Evolutionary conservation across 2,113 vertebrate species (phyloP), one percentile per base, ranked within the genome.

Genomic region (Lepidothrix coronata): DNA sequence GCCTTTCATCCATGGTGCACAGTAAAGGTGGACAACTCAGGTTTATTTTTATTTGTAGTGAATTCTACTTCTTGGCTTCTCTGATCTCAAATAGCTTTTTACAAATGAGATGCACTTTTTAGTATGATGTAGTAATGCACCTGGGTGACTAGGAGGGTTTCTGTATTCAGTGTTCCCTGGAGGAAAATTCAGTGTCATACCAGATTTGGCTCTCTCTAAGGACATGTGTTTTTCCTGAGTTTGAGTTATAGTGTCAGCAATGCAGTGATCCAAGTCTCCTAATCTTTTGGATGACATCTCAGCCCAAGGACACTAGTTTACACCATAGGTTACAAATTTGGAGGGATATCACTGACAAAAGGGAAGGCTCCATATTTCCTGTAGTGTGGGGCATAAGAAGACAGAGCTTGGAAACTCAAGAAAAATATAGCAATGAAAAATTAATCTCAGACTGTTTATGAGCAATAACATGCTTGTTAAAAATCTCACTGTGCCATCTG

Each of bases 401-500:
- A 81, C 39, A 46, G 51, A 84, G 22, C 49, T 88, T 52, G 39
- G 24, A 48, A 73, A 79, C 25, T 49, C 13, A 24, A 54, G 25
- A 59, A 58, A 71, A 84, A 63, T 70, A 44, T 0, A 7, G 4
- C 55, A 55, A 13, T 63, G 43, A 70, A 95, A 93, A 85, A 48
- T 48, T 71, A 85, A 79, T 79, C 31, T 84, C 58, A 39, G 72
- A 33, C 85, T 77, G 83, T 74, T 85, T 37, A 67, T 88, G 67
- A 96, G 78, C 78, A 95, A 6, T 88, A 89, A 55, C 35, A 14
- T 44, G 24, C 35, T 86, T 93, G 48, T 62, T 49, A 61, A 88
- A 88, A 49, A 86, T 92, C 75, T 88, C 93, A 77, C 39, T 76
- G 8, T 83, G 51, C 82, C 78, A 88, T 89, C 95, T 94, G 75